These are phyloP conservation scores for Knipowitschia caucasica DNA, from an alignment of 2,797 vertebrate species.

Conservation along the genomic window DNA sequence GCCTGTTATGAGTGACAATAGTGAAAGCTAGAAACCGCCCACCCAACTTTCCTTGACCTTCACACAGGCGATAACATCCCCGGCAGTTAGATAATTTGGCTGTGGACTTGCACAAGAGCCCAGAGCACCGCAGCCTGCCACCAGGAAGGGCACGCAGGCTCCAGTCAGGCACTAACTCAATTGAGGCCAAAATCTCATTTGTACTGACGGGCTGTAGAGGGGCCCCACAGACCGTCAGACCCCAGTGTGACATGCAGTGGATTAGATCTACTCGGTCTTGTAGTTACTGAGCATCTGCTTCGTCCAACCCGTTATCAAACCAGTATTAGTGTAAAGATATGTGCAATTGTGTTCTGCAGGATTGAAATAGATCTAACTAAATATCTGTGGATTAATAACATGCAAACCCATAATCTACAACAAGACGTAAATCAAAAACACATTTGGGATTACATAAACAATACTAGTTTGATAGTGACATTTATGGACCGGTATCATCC, in stretches of 20 bases:
- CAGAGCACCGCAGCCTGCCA: neutral
- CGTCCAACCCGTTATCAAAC: too few species aligned
- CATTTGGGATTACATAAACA: too few species aligned
- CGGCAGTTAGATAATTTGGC: neutral
- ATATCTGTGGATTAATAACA: too few species aligned
- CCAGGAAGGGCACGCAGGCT: neutral
- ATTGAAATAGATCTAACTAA: too few species aligned
- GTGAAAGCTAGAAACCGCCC: neutral
- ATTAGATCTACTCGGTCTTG: too few species aligned
- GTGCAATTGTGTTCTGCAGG: too few species aligned
- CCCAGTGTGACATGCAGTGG: conserved; percentile 8
- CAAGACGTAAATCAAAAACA: too few species aligned
- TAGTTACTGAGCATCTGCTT: too few species aligned
- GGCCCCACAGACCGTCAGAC: conserved; percentile 10
- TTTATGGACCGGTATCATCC: too few species aligned
- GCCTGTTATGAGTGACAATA: neutral
- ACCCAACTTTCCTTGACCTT: conserved; percentile 11
- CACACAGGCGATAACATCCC: neutral
- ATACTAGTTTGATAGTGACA: too few species aligned
- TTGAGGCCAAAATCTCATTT: conserved; percentile 4
- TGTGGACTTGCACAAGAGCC: neutral
- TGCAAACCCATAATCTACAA: too few species aligned
- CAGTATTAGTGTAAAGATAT: too few species aligned
- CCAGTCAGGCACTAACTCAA: neutral
- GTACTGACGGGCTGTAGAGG: neutral